Base-by-base conservation (phyloP, 2,113 vertebrate genomes). In the Loxodonta africana region DNA sequence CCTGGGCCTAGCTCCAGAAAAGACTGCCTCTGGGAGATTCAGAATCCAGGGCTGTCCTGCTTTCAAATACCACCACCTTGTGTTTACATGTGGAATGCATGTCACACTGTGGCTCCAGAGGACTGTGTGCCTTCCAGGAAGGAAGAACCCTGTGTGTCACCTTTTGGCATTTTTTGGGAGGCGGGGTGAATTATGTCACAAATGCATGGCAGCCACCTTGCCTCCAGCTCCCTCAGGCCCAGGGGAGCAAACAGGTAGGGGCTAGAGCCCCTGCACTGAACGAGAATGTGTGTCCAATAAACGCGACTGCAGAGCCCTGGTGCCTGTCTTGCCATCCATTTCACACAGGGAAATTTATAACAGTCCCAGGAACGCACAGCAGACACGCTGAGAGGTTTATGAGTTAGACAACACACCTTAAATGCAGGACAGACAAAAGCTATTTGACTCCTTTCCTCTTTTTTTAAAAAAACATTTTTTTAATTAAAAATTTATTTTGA, bases 31-130 rank as follows among this genome's bases (percentile, higher is more conserved):
- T 20, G 8, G 73, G 73, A 63, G 73, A 63, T 25, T 33, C 30
- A 65, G n/a, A 73, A n/a, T 28, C 30, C 67, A 21, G 44, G 7
- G 20, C 30, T 78, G 30, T 97, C 77, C 85, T 63, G 51, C 96
- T 97, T 94, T 96, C 97, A 95, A 57, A 98, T 5, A 96, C 86
- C 88, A 94, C 95, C 97, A 90, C 95, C 96, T 96, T 71, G 95
- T 81, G 94, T 97, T 90, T 28, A 30, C 25, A 60, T 6, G 71
- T 67, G 78, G 91, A 96, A 97, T 23, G 28, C 83, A 76, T 81
- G 15, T 48, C 65, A 83, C 11, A 7, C 1, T 0, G 48, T 1
- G 26, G 53, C 53, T 74, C 15, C 25, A 18, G 60, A 92, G 80
- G 69, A 37, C 20, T 41, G 1, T 2, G 12, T 0, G 44, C 25